Evolutionary conservation across 2,113 vertebrate genomes (phyloP), one percentile per base, ranked within the genome.

Genomic region (Helogale parvula): DNA sequence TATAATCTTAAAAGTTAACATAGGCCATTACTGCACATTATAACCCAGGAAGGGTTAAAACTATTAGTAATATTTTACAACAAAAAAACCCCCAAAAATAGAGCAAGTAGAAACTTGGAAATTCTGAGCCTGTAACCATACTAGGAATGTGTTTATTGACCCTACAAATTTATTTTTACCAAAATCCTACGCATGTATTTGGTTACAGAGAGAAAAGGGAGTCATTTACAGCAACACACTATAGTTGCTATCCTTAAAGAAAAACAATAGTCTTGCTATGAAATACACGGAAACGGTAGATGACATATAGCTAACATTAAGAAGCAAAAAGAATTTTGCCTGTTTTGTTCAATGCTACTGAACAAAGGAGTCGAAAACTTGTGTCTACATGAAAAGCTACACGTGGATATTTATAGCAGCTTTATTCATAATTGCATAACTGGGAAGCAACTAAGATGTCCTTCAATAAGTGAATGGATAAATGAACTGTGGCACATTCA

Each of bases 1-100:
- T 66, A 57, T 87, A 94, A 88, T 83, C 68, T 87, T 82, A 68
- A 87, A 95, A 87, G 38, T 38, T 94, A 69, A 93, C n/a, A 5
- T 82, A 77, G 4, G 27, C 71, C 33, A 86, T 85, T 77, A 54
- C 7, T 81, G 33, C 1, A 82, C 25, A 16, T 82, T 65, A 77
- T 86, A 94, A 90, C 8, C 31, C 27, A 52, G 17, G 47, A 52
- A 23, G 83, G 14, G 4, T 9, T 84, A 79, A 88, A 94, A 74
- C 69, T 92, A 68, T 86, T 69, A 81, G 17, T n/a, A 82, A 66
- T 76, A 29, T 92, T 96, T 92, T 31, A 65, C 94, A 54, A 11
- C 0, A 17, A 60, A 69, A 65, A 25, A 38, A 47, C n/a, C n/a
- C n/a, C n/a, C 1, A 41, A 13, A 77, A 25, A 38, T 9, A 47